Evolutionary conservation across 2,113 vertebrate species (phyloP).

Genomic region (Tichodroma muraria): DNA sequence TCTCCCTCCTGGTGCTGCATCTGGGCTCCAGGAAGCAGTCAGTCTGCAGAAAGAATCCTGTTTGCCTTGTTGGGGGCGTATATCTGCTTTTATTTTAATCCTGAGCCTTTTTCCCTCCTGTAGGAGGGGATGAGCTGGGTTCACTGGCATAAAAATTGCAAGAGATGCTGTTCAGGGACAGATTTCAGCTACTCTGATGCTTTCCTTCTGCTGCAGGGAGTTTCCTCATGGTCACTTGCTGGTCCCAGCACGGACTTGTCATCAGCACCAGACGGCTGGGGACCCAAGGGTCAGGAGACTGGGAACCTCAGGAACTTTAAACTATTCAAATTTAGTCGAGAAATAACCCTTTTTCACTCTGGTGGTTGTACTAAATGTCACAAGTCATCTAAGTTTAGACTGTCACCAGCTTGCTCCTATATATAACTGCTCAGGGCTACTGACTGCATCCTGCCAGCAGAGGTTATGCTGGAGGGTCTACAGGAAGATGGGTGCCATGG

Average conservation of each 20-base stretch:
- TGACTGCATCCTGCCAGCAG: constrained; percentile 31
- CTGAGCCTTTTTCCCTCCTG: not conserved
- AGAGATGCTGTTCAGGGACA: not conserved
- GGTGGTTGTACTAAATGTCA: constrained; percentile 66
- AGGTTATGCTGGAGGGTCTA: not conserved
- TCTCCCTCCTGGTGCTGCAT: not conserved
- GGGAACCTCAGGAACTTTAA: not conserved
- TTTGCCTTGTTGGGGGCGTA: not conserved
- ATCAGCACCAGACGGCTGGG: not conserved
- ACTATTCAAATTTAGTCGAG: not conserved
- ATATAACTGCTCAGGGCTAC: constrained; percentile 39
- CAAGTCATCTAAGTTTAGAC: constrained; percentile 74
- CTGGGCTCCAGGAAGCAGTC: not conserved
- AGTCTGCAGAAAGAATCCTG: not conserved
- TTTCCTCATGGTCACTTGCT: not conserved
- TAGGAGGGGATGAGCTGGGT: not conserved
- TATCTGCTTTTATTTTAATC: not conserved
- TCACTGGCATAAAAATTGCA: not conserved
- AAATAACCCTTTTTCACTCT: constrained; percentile 40
- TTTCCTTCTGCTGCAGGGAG: not conserved
- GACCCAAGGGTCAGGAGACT: not conserved
- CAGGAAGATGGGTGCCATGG: not conserved
- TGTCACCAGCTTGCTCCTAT: constrained; percentile 66
- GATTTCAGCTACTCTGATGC: not conserved
- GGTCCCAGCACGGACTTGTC: not conserved